A percentile compares a stretch with the other conserved stretches of the same genome.
phyloP scores from a whole-genome alignment of 2,797 vertebrate genomes.

The Myripristis murdjan region DNA sequence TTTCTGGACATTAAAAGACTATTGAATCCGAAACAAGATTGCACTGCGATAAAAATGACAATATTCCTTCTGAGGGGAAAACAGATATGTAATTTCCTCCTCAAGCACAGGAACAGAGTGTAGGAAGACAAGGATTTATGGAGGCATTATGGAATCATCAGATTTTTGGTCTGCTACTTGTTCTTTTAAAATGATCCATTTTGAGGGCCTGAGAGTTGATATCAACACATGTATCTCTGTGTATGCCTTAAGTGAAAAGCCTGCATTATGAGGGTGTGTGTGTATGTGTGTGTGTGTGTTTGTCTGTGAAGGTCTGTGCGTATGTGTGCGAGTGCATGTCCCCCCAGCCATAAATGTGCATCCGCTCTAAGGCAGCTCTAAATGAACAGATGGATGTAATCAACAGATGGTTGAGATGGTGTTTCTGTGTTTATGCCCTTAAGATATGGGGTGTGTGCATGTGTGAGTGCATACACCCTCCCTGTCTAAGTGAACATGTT shows the following conservation, averaged over 20 bases:
- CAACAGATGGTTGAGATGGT: constrained; percentile 68
- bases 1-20: constrained; percentile 31
- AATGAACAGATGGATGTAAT: constrained; percentile 65
- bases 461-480: constrained; percentile 23
- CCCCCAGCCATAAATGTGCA: constrained; percentile 40
- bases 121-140: constrained; percentile 37
- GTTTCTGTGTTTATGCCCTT: constrained; percentile 39
- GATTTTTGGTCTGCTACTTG: constrained; percentile 22
- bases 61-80: constrained; percentile 46
- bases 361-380: constrained; percentile 43
- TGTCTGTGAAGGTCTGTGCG: constrained; percentile 14
- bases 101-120: constrained; percentile 16
- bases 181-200: constrained; percentile 52
- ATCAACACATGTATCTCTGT: constrained; percentile 52
- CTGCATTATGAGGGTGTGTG: constrained; percentile 9
- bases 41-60: constrained; percentile 46
- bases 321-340: constrained; percentile 22
- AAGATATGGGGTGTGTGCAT: constrained; percentile 24
- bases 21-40: constrained; percentile 44
- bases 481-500: constrained; percentile 19
- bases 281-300: constrained; percentile 22
- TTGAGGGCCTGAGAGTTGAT: constrained; percentile 27
- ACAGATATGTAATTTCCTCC: constrained; percentile 53
- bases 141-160: constrained; percentile 56
- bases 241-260: constrained; percentile 24